Percentiles rank a stretch among this genome's conserved stretches.
Evolutionary conservation across 35 echinoderm and acorn worm genomes (phyloP).

Genomic region (Ophioderma brevispina): DNA sequence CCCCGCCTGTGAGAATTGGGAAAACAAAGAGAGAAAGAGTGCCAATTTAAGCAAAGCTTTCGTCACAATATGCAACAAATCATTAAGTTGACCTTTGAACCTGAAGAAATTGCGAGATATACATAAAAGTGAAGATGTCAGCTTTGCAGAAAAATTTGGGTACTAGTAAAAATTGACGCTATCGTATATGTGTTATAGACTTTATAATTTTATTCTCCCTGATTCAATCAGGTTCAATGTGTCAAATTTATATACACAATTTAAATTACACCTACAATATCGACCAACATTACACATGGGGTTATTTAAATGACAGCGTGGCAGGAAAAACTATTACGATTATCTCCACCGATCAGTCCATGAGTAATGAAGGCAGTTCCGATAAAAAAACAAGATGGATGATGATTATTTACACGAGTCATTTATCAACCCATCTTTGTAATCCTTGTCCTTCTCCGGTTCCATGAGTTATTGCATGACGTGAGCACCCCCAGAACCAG

Average conservation of each 20-base stretch:
- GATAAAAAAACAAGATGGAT: not conserved
- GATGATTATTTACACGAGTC: not conserved
- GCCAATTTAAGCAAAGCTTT: constrained; percentile 5
- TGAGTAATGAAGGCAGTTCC: constrained; percentile 8
- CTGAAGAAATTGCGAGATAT: no score
- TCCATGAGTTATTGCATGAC: not conserved
- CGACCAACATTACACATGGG: not conserved
- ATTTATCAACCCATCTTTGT: not conserved
- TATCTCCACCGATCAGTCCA: not conserved
- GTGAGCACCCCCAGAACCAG: no score
- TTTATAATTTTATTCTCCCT: not conserved
- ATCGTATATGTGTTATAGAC: no score
- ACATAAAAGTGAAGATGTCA: no score
- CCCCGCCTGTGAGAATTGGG: not conserved
- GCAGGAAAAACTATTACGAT: no score
- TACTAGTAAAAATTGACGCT: no score
- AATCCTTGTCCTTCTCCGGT: not conserved
- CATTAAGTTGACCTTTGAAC: not conserved
- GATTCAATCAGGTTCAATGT: not conserved
- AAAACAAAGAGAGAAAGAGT: not conserved
- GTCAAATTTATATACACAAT: not conserved
- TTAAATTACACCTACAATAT: not conserved
- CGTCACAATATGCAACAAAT: not conserved
- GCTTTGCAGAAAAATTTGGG: no score
- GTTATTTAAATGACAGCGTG: no score